phyloP scores from a whole-genome alignment of 1,140 invertebrate genomes.

The Papilio polytes region DNA sequence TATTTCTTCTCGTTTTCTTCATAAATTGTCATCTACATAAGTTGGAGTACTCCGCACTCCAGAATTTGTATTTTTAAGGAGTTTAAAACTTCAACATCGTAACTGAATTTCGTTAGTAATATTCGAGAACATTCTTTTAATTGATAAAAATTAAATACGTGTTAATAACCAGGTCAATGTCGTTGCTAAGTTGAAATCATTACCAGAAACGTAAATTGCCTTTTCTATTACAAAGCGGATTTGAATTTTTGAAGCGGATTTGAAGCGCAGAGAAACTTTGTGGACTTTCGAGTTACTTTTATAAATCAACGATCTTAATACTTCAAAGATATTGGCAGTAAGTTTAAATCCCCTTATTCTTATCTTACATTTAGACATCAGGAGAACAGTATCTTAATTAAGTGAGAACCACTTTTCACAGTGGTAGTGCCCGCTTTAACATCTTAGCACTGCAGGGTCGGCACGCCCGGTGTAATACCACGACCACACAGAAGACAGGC shows the following conservation, averaged over 20 bases:
- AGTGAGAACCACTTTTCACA: too few species aligned
- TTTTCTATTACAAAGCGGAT: neutral
- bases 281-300: neutral
- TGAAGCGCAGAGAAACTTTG: neutral
- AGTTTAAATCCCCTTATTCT: constrained; percentile 27
- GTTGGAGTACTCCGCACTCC: constrained; percentile 47
- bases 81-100: constrained; percentile 42
- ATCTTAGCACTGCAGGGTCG: too few species aligned
- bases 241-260: constrained; percentile 8
- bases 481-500: too few species aligned
- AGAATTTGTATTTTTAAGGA: constrained; percentile 45
- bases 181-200: neutral
- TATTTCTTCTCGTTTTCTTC: constrained; percentile 71
- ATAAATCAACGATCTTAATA: neutral
- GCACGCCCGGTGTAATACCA: too few species aligned
- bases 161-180: constrained; percentile 13
- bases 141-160: neutral
- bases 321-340: constrained; percentile 26
- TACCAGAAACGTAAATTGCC: constrained; percentile 3
- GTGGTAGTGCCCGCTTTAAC: too few species aligned
- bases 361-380: constrained; percentile 12
- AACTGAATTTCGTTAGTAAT: neutral
- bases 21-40: constrained; percentile 78
- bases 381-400: constrained; percentile 46
- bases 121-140: constrained; percentile 14